phyloP scores from a whole-genome alignment of 1,140 invertebrate genomes.

The Atta texana region DNA sequence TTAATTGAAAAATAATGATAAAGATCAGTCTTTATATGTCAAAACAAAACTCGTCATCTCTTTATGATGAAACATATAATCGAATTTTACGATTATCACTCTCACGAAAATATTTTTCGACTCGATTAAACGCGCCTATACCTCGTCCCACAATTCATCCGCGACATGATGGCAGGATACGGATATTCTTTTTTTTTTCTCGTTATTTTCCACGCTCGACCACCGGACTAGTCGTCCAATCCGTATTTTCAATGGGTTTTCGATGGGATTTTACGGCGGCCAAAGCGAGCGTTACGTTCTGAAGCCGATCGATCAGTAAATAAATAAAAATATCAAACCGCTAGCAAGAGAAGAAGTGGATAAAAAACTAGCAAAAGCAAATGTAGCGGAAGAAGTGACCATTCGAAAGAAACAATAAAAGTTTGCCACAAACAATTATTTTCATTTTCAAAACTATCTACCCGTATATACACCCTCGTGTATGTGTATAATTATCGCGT shows the following conservation, averaged over 20 bases:
- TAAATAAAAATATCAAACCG: slow-evolving; percentile 61
- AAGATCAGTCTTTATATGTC: neutral
- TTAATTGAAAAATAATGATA: slow-evolving; percentile 4
- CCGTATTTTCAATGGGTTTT: slow-evolving; percentile 52
- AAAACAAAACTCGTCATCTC: neutral
- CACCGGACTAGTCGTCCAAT: slow-evolving; percentile 40
- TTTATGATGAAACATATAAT: slow-evolving; percentile 1
- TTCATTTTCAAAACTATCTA: slow-evolving; percentile 10
- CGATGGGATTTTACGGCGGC: slow-evolving; percentile 66
- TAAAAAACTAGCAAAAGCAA: slow-evolving; percentile 2
- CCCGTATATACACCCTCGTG: neutral
- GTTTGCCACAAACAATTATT: neutral
- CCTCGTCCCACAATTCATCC: slow-evolving; percentile 46
- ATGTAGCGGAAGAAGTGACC: slow-evolving; percentile 12
- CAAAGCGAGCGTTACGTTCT: slow-evolving; percentile 45
- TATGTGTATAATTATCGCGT: slow-evolving; percentile 19
- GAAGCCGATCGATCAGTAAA: slow-evolving; percentile 50
- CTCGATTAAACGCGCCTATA: slow-evolving; percentile 22
- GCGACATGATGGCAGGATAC: slow-evolving; percentile 16
- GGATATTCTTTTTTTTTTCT: slow-evolving; percentile 39
- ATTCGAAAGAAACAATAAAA: slow-evolving; percentile 7
- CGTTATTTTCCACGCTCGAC: slow-evolving; percentile 30
- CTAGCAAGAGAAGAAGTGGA: slow-evolving; percentile 3
- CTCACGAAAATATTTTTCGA: slow-evolving; percentile 48
- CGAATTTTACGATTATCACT: slow-evolving; percentile 32